Evolutionary conservation across 2,888 invertebrate species (phyloP).

Genomic region (Acleris sparsana): DNA sequence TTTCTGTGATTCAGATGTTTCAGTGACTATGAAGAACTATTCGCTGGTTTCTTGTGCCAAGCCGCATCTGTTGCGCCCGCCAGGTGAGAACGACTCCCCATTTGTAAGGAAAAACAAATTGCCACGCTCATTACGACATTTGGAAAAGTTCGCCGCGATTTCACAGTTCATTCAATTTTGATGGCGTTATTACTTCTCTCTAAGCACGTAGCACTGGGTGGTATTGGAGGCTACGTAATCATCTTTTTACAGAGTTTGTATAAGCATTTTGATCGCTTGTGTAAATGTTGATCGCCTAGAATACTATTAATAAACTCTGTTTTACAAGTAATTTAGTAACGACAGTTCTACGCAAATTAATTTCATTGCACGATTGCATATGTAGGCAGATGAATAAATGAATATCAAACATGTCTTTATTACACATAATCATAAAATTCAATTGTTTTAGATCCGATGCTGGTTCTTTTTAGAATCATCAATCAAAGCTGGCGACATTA

Average conservation of each 20-base stretch:
- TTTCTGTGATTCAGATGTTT: not conserved
- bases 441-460: not conserved
- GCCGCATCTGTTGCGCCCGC: constrained; percentile 68
- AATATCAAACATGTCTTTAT: not conserved
- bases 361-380: too few relatives aligned
- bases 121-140: constrained; percentile 70
- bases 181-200: constrained; percentile 42
- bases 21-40: not conserved
- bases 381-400: too few relatives aligned
- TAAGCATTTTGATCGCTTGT: not conserved
- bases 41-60: constrained; percentile 52
- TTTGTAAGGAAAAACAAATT: constrained; percentile 76
- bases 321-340: too few relatives aligned
- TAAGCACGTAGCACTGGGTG: constrained; percentile 16
- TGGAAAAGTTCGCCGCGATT: constrained; percentile 66
- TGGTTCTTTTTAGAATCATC: not conserved
- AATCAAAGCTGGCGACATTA: constrained; percentile 16
- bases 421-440: not conserved
- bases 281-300: too few relatives aligned
- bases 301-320: too few relatives aligned
- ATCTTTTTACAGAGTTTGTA: not conserved
- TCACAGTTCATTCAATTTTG: constrained; percentile 67
- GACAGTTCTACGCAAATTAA: too few relatives aligned
- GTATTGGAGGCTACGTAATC: constrained; percentile 4
- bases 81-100: constrained; percentile 68